Evolutionary conservation across 2,113 vertebrate species (phyloP), one percentile per base, ranked within the genome.

Genomic region (Notiomystis cincta): DNA sequence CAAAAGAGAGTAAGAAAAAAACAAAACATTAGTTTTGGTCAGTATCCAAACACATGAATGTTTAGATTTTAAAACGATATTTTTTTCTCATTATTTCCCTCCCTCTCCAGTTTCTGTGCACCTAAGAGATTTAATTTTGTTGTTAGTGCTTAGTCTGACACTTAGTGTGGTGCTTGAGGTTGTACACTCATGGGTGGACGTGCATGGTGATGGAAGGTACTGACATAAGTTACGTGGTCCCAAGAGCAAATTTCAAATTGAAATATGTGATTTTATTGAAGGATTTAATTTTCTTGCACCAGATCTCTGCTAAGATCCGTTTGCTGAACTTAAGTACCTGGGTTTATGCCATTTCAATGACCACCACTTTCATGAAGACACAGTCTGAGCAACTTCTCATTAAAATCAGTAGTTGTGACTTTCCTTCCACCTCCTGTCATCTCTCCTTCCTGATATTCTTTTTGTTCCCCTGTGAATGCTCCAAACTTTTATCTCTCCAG

Each of bases 161-260:
- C 9, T 67, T 7, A 3, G 6, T 6, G 2, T 53, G 10, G 2
- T 3, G 4, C 9, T 19, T 25, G 19, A 30, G 5, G 4, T 5
- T 48, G 12, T 25, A 13, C 3, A 10, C 1, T 48, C n/a, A 19
- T 13, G 8, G 4, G 3, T 56, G 25, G 24, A 42, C 24, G 38
- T 7, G 2, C 4, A 23, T 14, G 12, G 6, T 35, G 10, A 38
- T 20, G 3, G 38, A 65, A 23, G 10, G 4, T 25, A 24, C 4
- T 56, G 45, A 30, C 1, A 11, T 6, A 70, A 76, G 16, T 21
- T 11, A 15, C 3, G 4, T 42, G 23, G 6, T 33, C 78, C 23
- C 13, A 69, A 37, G 11, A 30, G 10, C 16, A 23, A 22, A 37
- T 70, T 83, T 72, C 13, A 83, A 82, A 35, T 30, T 24, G 28